Conservation (phyloP, 2,888 invertebrate genomes). For the Chalcis sispes region DNA sequence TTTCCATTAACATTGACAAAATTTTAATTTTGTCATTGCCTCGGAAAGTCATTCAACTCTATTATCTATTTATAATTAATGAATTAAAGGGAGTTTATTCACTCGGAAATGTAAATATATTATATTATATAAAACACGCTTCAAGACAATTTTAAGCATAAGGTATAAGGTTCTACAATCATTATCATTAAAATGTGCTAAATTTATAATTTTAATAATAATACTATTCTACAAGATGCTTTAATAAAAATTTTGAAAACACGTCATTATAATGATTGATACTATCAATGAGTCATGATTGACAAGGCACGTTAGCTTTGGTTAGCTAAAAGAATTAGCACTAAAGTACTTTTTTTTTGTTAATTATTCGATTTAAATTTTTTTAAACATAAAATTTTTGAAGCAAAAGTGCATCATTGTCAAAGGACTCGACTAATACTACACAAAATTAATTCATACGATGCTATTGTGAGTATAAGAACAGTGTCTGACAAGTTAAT, state of each 20-base stretch:
- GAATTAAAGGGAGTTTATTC: slow-evolving; percentile 11
- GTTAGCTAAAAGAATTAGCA: slow-evolving; percentile 46
- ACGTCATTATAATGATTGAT: slow-evolving; percentile 24
- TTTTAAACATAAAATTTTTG: slow-evolving; percentile 14
- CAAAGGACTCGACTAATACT: slow-evolving; percentile 43
- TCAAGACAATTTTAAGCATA: slow-evolving; percentile 55
- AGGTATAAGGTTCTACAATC: slow-evolving; percentile 47
- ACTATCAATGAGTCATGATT: slow-evolving; percentile 28
- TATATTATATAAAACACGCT: slow-evolving; percentile 47
- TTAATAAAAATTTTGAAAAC: slow-evolving; percentile 38
- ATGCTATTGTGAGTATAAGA: slow-evolving; percentile 44
- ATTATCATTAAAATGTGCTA: slow-evolving; percentile 40
- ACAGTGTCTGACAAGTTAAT: slow-evolving; percentile 41
- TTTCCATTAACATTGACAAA: slow-evolving; percentile 32
- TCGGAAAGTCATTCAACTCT: slow-evolving; percentile 1
- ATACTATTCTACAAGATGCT: slow-evolving; percentile 58
- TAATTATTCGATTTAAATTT: slow-evolving; percentile 2
- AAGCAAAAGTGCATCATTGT: slow-evolving; percentile 10
- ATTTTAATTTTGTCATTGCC: slow-evolving; percentile 25
- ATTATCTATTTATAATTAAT: background rate
- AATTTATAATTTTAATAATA: slow-evolving; percentile 39
- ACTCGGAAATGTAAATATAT: slow-evolving; percentile 38
- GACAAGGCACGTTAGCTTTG: slow-evolving; percentile 1
- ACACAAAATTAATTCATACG: slow-evolving; percentile 26
- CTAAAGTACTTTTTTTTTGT: background rate